phyloP scores from a whole-genome alignment of 2,797 vertebrate species.

The Phataginus tricuspis region DNA sequence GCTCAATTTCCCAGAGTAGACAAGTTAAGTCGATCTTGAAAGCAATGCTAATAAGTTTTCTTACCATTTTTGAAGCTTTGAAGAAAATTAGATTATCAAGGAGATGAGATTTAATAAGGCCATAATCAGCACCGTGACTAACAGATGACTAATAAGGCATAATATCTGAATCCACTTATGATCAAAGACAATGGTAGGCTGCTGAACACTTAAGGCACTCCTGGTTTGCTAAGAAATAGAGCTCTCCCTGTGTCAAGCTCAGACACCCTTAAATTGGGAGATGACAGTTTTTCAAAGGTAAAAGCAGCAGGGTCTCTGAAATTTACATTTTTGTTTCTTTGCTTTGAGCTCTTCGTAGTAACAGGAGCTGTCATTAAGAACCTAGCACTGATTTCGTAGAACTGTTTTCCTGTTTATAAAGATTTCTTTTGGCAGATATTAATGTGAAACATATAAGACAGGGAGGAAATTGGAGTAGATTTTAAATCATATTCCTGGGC shows the following conservation, averaged over 20 bases:
- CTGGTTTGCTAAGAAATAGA: not conserved
- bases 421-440: not conserved
- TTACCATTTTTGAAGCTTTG: constrained; percentile 19
- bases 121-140: constrained; percentile 35
- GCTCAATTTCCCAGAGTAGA: constrained; percentile 38
- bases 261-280: not conserved
- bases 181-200: not conserved
- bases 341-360: not conserved
- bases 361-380: not conserved
- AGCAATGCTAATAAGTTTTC: constrained; percentile 43
- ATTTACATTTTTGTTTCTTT: not conserved
- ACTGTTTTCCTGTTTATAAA: not conserved
- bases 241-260: not conserved
- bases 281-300: constrained; percentile 6
- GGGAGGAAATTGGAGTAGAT: not conserved
- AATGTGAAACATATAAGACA: not conserved
- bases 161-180: not conserved
- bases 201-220: not conserved
- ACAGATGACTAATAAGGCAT: constrained; percentile 2
- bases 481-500: not conserved
- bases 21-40: constrained; percentile 28
- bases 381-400: not conserved
- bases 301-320: not conserved
- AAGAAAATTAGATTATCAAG: constrained; percentile 58
- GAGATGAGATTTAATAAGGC: constrained; percentile 54